Evolutionary conservation across 2,888 invertebrate genomes (phyloP).

Genomic region (Saturnia japonica): DNA sequence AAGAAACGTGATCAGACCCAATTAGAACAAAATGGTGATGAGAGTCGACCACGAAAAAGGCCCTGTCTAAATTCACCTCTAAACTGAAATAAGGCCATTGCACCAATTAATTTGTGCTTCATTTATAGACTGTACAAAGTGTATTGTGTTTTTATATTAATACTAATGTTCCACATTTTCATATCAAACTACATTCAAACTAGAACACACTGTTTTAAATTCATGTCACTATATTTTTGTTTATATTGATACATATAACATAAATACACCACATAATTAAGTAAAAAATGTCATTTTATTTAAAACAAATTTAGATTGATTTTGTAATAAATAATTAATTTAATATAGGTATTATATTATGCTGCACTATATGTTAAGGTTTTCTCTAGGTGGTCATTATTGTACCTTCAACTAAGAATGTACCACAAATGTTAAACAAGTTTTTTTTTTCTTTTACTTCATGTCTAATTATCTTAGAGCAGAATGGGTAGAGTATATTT

Average conservation of each 20-base stretch:
- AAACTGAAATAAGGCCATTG: conserved; percentile 54
- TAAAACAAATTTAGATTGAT: neutral
- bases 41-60: conserved; percentile 82
- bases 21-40: conserved; percentile 81
- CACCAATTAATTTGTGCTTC: conserved; percentile 57
- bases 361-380: neutral
- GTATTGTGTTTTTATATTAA: conserved; percentile 63
- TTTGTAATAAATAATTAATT: neutral
- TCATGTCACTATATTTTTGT: conserved; percentile 39
- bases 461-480: neutral
- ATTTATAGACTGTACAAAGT: conserved; percentile 63
- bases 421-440: neutral
- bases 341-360: neutral
- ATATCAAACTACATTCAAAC: conserved; percentile 41
- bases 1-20: conserved; percentile 83
- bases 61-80: conserved; percentile 77
- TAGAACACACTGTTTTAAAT: conserved; percentile 44
- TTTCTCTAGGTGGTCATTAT: neutral
- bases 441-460: neutral
- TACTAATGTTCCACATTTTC: conserved; percentile 55
- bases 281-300: conserved; percentile 12
- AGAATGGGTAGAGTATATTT: neutral
- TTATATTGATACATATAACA: conserved; percentile 22
- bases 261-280: conserved; percentile 2
- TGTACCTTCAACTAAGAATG: neutral